Percentiles rank a stretch among this genome's conserved stretches.
Conservation (phyloP, 2,113 vertebrate species). For the Pipra filicauda region DNA sequence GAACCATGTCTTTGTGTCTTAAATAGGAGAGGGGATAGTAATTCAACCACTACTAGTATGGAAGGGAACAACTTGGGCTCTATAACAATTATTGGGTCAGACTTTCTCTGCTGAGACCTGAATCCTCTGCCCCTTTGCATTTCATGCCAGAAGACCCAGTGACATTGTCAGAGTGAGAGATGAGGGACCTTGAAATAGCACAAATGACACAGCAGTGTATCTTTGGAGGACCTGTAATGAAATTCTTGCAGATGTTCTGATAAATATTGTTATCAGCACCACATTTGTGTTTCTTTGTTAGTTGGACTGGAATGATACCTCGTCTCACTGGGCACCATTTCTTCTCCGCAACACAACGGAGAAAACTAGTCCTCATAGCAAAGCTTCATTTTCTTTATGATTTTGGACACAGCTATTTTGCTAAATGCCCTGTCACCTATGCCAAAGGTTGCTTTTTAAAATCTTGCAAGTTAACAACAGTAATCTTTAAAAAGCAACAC, state of each 20-base stretch:
- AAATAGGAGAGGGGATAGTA: neutral
- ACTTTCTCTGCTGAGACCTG: neutral
- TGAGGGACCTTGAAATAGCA: neutral
- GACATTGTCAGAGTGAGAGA: neutral
- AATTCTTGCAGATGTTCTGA: neutral
- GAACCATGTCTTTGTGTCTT: fast-evolving
- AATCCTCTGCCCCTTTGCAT: neutral
- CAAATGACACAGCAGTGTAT: neutral
- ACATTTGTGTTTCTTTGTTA: neutral
- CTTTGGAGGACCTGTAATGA: neutral
- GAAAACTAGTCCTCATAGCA: neutral
- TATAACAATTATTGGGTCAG: neutral
- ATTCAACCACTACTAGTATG: neutral
- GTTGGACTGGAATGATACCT: neutral
- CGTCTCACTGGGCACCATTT: neutral
- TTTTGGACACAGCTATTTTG: neutral
- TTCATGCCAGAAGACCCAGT: neutral
- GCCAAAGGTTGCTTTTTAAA: neutral
- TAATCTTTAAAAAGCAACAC: neutral
- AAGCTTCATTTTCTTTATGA: neutral
- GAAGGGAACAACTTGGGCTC: neutral
- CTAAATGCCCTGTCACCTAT: neutral
- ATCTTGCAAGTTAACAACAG: neutral
- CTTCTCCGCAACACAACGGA: neutral
- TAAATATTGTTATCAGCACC: neutral